Evolutionary conservation across 2,113 vertebrate species (phyloP), one percentile per base, ranked within the genome.

Genomic region (Ascaphus truei): DNA sequence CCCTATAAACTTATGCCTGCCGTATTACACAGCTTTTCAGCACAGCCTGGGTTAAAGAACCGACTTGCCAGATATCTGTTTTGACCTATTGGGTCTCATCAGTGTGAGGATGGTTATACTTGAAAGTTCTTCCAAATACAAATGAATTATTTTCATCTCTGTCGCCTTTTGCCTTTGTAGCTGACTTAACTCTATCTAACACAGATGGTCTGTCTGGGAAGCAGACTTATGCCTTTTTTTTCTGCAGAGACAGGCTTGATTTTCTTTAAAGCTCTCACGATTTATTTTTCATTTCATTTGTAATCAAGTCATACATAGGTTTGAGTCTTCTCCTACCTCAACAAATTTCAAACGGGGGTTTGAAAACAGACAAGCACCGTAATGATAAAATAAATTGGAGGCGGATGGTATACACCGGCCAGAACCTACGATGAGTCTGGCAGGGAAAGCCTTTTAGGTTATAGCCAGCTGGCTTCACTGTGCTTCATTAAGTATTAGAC

Each of bases 141-240:
- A 59, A 59, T 59, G 41, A 48, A 59, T 59, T 22, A 25, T 34
- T 50, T 59, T 48, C 66, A 23, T 37, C 43, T 60, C 31, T 33
- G 25, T 10, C 60, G 29, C 30, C 56, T 59, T 59, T 58, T 48
- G 43, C 53, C 58, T 69, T 68, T 69, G 27, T 58, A 58, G 53
- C 45, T 68, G 65, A 69, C 56, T 69, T 50, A 36, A 60, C 51
- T 30, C 56, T 56, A 69, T 69, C 47, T 27, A 60, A 69, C 41
- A 55, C 66, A 69, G 66, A 69, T 69, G 66, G 66, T 51, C 56
- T 51, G 66, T 69, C 66, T 69, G 66, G 41, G 66, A 69, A 69
- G n/a, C 65, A 59, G 65, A 59, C 41, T 45, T 57, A 57, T 45
- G 45, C 45, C 33, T 57, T 56, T 3, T 1, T 7, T 18, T 2